Percentiles rank a stretch among this genome's conserved stretches.
These are phyloP conservation scores for Pangasianodon hypophthalmus DNA, from an alignment of 2,113 vertebrate species.

Conservation along the genomic window DNA sequence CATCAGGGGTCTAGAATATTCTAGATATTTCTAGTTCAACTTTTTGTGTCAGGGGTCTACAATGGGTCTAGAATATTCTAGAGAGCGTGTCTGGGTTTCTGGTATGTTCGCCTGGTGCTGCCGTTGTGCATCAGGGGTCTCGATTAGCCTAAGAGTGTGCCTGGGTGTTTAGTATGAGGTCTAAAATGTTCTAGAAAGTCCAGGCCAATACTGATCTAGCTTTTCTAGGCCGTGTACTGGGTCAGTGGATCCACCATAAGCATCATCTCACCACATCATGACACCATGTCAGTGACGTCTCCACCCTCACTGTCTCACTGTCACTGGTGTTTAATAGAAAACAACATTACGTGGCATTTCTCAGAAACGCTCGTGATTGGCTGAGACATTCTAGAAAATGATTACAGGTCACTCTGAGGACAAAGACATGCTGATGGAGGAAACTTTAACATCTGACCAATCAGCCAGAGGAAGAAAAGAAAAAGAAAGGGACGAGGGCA, in stretches of 20 bases:
- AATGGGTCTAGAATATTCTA: not conserved
- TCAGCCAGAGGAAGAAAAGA: not conserved
- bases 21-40: not conserved
- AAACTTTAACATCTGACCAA: not conserved
- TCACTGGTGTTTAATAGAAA: not conserved
- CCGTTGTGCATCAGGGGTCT: not conserved
- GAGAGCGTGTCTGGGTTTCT: not conserved
- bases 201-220: not conserved
- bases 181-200: not conserved
- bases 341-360: not conserved
- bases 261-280: not conserved
- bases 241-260: not conserved
- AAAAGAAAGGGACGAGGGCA: not conserved
- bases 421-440: conserved; percentile 2
- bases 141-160: not conserved
- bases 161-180: not conserved
- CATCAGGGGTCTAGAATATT: not conserved
- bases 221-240: not conserved
- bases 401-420: not conserved
- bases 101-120: not conserved
- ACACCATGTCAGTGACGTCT: not conserved
- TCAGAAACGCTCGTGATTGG: not conserved
- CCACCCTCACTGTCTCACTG: not conserved
- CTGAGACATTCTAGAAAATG: not conserved
- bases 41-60: not conserved